A percentile compares a stretch with the other conserved stretches of the same genome.
These are phyloP conservation scores for Phrynocephalus versicolor DNA, from an alignment of 2,113 vertebrate species.

Conservation along the genomic window DNA sequence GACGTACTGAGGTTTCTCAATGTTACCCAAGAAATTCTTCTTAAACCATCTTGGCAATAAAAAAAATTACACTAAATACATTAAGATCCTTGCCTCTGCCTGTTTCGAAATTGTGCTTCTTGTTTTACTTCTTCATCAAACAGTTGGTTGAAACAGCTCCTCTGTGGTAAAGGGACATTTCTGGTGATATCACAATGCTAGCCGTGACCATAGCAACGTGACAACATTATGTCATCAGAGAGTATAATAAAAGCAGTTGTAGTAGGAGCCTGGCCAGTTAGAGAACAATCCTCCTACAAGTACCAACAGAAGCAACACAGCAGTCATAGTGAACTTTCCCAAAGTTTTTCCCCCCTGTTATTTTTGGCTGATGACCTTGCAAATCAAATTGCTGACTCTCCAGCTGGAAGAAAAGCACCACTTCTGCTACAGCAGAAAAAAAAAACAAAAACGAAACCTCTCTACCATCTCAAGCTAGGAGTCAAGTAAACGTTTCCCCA, in stretches of 20 bases:
- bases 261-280: neutral
- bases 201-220: neutral
- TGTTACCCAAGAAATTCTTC: slow-evolving; percentile 5
- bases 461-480: neutral
- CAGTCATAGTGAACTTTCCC: neutral
- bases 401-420: neutral
- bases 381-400: neutral
- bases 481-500: neutral
- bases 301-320: neutral
- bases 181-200: slow-evolving; percentile 3
- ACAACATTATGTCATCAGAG: slow-evolving; percentile 33
- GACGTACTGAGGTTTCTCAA: neutral
- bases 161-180: slow-evolving; percentile 9
- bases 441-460: too few species aligned
- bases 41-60: neutral
- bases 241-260: neutral
- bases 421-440: neutral
- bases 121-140: slow-evolving; percentile 39
- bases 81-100: neutral
- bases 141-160: slow-evolving; percentile 44
- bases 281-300: slow-evolving; percentile 9
- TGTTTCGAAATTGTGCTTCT: slow-evolving; percentile 25
- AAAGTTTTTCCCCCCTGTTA: neutral
- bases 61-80: neutral
- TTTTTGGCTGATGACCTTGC: neutral